Evolutionary conservation across 2,797 vertebrate species (phyloP).

Genomic region (Steatocranus sp.): DNA sequence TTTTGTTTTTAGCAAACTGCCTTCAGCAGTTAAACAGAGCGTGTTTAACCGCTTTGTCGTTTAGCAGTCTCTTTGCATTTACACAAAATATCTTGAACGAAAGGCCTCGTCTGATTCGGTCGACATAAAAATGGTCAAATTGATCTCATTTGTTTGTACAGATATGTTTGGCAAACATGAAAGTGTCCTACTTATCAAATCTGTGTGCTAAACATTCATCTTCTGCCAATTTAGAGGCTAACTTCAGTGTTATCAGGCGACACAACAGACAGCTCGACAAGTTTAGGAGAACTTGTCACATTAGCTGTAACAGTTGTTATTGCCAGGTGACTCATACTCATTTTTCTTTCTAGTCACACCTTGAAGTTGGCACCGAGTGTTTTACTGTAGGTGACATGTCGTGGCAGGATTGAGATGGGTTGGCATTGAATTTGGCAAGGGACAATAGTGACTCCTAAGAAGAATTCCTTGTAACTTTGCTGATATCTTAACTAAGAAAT

Average conservation of each 20-base stretch:
- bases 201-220: neutral
- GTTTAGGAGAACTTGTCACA: neutral
- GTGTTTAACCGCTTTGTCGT: neutral
- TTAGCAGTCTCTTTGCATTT: neutral
- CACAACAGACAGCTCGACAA: accelerated
- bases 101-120: neutral
- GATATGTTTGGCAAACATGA: neutral
- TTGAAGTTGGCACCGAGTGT: neutral
- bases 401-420: neutral
- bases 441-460: neutral
- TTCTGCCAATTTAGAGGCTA: neutral
- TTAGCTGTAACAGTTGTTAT: neutral
- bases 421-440: neutral
- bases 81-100: neutral
- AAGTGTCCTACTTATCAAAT: neutral
- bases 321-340: neutral
- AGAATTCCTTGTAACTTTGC: neutral
- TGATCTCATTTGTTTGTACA: neutral
- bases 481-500: neutral
- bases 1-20: neutral
- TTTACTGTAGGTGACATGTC: neutral
- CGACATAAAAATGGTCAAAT: neutral
- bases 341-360: neutral
- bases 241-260: neutral
- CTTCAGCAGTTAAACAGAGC: neutral